These are phyloP conservation scores for Melanotaenia nigrans DNA, from an alignment of 2,797 vertebrate genomes.

Conservation along the genomic window DNA sequence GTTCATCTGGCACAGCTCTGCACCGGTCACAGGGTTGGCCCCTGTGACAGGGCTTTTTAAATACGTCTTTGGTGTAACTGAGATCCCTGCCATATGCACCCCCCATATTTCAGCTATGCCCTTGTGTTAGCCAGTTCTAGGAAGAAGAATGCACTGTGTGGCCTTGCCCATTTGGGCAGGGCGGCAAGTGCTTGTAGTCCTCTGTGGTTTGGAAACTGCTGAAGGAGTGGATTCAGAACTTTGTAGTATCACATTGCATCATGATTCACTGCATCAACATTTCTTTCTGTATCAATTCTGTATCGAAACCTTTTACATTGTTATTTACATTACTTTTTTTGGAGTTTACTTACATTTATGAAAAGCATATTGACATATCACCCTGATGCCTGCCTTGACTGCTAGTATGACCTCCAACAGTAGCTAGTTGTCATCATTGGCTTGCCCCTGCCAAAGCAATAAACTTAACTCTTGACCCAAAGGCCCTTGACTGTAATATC, in stretches of 20 bases:
- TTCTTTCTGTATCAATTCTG: conserved; percentile 3
- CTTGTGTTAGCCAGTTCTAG: conserved; percentile 76
- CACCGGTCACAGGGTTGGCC: conserved; percentile 75
- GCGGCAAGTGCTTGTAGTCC: conserved; percentile 61
- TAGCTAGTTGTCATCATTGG: conserved; percentile 79
- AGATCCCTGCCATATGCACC: conserved; percentile 79
- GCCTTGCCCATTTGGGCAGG: conserved; percentile 75
- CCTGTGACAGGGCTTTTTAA: conserved; percentile 80
- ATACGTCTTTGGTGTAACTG: conserved; percentile 84
- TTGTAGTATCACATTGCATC: conserved; percentile 43
- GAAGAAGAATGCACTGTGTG: conserved; percentile 76
- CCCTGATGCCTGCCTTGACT: conserved; percentile 48
- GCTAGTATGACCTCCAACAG: conserved; percentile 76
- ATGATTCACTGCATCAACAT: conserved; percentile 13
- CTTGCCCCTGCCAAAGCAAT: conserved; percentile 77
- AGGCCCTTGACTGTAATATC: conserved; percentile 77
- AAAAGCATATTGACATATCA: conserved; percentile 39
- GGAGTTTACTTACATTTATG: conserved; percentile 21
- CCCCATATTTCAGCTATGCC: conserved; percentile 81
- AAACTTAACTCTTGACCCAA: conserved; percentile 81
- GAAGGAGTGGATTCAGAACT: conserved; percentile 65
- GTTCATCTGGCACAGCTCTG: conserved; percentile 72
- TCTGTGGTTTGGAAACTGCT: conserved; percentile 69
- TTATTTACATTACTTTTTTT: not conserved
- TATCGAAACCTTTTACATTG: conserved; percentile 11